Conservation (phyloP, 2,113 vertebrate genomes). For the Herpetotheres cachinnans region DNA sequence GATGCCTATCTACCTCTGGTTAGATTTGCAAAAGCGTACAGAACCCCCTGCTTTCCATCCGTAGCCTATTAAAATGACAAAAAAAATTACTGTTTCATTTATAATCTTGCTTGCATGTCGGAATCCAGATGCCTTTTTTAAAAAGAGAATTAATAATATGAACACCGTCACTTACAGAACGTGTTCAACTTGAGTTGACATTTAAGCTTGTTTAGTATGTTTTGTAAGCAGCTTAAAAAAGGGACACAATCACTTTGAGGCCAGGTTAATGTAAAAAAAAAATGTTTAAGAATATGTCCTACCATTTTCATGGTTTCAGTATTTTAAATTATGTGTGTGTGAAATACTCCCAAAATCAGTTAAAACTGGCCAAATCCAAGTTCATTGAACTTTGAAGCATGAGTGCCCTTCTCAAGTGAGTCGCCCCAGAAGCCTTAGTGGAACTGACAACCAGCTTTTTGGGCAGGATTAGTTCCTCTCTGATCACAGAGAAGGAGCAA, state of each 20-base stretch:
- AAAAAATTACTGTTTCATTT: not conserved
- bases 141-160: not conserved
- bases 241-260: not conserved
- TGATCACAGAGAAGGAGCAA: not conserved
- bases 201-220: not conserved
- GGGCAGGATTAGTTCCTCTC: constrained; percentile 14
- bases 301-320: not conserved
- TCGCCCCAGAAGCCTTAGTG: not conserved
- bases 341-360: not conserved
- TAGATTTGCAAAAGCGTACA: constrained; percentile 21
- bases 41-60: not conserved
- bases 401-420: not conserved
- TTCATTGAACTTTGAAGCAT: not conserved
- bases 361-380: not conserved
- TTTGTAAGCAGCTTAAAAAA: not conserved
- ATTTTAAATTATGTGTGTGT: not conserved
- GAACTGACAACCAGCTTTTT: constrained; percentile 12
- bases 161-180: not conserved
- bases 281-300: not conserved
- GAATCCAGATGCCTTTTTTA: not conserved
- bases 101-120: not conserved
- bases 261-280: not conserved
- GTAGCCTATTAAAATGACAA: constrained; percentile 11
- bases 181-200: not conserved
- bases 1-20: constrained; percentile 46